A percentile compares a stretch with the other conserved stretches of the same genome.
Conservation (phyloP, 2,113 vertebrate genomes). For the Chloebia gouldiae region DNA sequence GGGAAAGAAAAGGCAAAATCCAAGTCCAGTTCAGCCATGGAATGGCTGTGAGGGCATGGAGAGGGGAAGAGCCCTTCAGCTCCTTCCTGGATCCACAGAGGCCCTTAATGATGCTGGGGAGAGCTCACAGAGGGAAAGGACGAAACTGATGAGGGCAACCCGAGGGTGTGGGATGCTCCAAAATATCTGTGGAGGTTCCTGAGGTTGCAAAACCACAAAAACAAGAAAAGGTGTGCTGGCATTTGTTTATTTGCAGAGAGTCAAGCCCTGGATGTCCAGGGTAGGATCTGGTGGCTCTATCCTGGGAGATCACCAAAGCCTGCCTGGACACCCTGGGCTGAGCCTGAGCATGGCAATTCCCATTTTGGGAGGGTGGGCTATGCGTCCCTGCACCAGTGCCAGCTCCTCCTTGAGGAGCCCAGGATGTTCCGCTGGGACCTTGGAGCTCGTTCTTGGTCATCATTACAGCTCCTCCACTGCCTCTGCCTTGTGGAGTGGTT, state of each 20-base stretch:
- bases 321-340: not conserved
- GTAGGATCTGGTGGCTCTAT: not conserved
- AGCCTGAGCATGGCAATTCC: not conserved
- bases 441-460: not conserved
- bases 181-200: not conserved
- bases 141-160: not conserved
- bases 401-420: not conserved
- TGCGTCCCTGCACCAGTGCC: rapidly evolving
- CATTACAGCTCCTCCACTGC: not conserved
- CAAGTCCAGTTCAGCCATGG: not conserved
- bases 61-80: not conserved
- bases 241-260: not conserved
- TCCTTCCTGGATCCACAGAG: not conserved
- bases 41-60: not conserved
- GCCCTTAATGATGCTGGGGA: not conserved
- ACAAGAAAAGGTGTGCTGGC: not conserved
- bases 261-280: not conserved
- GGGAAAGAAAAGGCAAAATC: not conserved
- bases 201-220: not conserved
- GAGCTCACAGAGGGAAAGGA: not conserved
- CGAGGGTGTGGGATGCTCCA: not conserved
- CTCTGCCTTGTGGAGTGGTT: rapidly evolving
- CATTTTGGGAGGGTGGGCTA: not conserved
- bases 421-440: rapidly evolving
- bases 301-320: not conserved